Evolutionary conservation across 2,113 vertebrate genomes (phyloP).

Genomic region (Procavia capensis): DNA sequence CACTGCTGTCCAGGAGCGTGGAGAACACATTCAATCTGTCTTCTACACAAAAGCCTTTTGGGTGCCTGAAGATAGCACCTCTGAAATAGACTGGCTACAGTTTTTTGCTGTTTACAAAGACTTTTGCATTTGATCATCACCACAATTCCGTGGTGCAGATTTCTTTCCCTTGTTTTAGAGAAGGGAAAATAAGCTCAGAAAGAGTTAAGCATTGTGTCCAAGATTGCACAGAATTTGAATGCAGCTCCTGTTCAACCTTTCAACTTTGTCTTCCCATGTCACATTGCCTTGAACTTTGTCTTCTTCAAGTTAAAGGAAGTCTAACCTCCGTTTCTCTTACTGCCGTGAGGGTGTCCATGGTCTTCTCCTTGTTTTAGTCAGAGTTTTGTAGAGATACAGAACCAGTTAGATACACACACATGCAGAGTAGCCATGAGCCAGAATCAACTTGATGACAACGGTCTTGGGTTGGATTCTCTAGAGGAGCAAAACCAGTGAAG

Average conservation of each 20-base stretch:
- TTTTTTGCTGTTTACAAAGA: background rate
- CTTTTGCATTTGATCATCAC: background rate
- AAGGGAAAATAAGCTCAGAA: conserved; percentile 12
- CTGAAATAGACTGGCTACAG: background rate
- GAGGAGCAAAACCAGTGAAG: no score
- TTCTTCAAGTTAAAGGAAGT: conserved; percentile 16
- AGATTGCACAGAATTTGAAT: conserved; percentile 43
- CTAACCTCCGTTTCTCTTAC: conserved; percentile 2
- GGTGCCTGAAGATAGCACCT: background rate
- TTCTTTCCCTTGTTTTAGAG: conserved; percentile 15
- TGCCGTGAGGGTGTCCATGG: background rate
- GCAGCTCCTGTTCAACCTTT: conserved; percentile 45
- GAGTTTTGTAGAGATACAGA: no score
- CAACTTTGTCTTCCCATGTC: conserved; percentile 9
- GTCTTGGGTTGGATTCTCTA: no score
- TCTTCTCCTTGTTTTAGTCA: background rate
- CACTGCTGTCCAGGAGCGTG: background rate
- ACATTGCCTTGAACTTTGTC: conserved; percentile 23
- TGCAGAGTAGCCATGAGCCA: no score
- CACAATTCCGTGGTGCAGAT: background rate
- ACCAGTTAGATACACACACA: no score
- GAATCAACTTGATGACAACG: no score
- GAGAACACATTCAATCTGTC: background rate
- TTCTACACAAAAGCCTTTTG: background rate
- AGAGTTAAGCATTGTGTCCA: background rate